Conservation (phyloP, 1,140 invertebrate genomes). For the Lysiphlebus fabarum region DNA sequence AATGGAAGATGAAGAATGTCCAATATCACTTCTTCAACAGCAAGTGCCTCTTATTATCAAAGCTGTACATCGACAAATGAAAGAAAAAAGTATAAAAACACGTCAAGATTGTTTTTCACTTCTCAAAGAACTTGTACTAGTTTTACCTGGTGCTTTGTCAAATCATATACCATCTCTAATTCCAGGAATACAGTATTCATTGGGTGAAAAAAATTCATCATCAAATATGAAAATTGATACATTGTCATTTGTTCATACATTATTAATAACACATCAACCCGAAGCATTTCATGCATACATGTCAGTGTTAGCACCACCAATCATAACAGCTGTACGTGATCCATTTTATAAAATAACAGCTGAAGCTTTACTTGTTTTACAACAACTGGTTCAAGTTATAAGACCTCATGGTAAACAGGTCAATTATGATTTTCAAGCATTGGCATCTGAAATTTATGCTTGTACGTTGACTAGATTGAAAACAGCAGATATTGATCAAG, state of each 20-base stretch:
- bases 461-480: conserved; percentile 82
- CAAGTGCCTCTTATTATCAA: conserved; percentile 79
- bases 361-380: conserved; percentile 87
- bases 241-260: conserved; percentile 85
- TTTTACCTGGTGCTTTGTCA: conserved; percentile 83
- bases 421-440: conserved; percentile 74
- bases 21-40: conserved; percentile 67
- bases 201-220: conserved; percentile 90
- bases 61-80: conserved; percentile 85
- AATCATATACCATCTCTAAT: conserved; percentile 82
- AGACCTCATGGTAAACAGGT: conserved; percentile 69
- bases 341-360: conserved; percentile 98
- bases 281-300: conserved; percentile 73
- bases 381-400: conserved; percentile 93
- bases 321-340: conserved; percentile 87
- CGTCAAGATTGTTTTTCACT: conserved; percentile 89
- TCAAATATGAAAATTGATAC: conserved; percentile 99
- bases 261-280: conserved; percentile 80
- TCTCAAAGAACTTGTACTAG: conserved; percentile 84
- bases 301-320: conserved; percentile 77
- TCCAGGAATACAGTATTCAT: conserved; percentile 86
- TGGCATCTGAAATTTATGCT: conserved; percentile 78
- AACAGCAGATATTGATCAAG: conserved; percentile 96
- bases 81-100: conserved; percentile 91
- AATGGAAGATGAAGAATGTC: conserved; percentile 77